Base-by-base conservation (phyloP, 1,140 invertebrate genomes). In the Drosophila bocqueti region DNA sequence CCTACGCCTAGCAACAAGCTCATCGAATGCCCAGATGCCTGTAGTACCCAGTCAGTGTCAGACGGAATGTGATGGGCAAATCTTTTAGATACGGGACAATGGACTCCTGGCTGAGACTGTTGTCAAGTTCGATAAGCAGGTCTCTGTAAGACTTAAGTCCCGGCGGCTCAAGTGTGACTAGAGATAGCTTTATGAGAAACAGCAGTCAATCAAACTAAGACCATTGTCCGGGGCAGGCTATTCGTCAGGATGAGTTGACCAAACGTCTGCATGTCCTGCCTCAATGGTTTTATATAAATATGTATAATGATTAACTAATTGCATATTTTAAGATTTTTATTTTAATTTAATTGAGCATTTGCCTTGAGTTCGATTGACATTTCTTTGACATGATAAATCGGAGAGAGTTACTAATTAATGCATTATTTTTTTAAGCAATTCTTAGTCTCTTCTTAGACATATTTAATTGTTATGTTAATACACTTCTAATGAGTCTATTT, bases 91-190 rank as follows among this genome's bases (percentile, higher is more conserved):
- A 78, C 67, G 64, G 64, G 49, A 66, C 62, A 76, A 77, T 59
- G 75, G 55, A 76, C 73, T 40, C 58, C 69, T 29, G 42, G 40
- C 55, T 42, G 49, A 6, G 18, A 21, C 58, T 38, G 47, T 74
- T 69, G 66, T 52, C 66, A 59, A n/a, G 73, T 62, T 64, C 83
- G 84, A 89, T 89, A 87, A 87, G 84, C 81, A 49, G 40, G 24
- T 50, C 65, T 64, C 65, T 81, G 73, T 78, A 78, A 89, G 55
- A 81, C 38, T 78, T 60, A 66, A 89, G 81, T 40, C 60, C 47
- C 36, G 46, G 38, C 43, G 49, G 62, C 84, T 83, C 72, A 87
- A 78, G 42, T 52, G 36, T 72, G 84, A 78, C 65, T 79, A 80
- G 67, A 80, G 71, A 80, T 79, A 82, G 52, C 49, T 61, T 49